Evolutionary conservation across 2,113 vertebrate genomes (phyloP), one percentile per base, ranked within the genome.

Genomic region (Myxocyprinus asiaticus): DNA sequence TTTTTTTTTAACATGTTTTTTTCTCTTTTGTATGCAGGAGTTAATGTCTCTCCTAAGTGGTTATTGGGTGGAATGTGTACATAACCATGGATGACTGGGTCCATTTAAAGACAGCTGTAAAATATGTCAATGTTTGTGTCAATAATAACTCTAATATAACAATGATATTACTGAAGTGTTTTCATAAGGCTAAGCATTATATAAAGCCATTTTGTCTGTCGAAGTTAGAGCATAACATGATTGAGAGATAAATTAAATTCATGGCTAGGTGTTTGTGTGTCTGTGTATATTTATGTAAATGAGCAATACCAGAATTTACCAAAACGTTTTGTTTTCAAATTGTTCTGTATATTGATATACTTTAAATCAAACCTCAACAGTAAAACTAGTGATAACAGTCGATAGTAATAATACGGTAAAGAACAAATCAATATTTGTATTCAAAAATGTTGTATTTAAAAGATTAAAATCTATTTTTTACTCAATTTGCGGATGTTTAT

Each of bases 381-480:
- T 91, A 91, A 90, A 83, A 90, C 89, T 80, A 83, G 84, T 90
- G 86, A 90, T 33, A 33, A 33, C 86, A 77, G 78, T 69, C 81
- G 79, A 81, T 62, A 82, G 91, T 90, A 91, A 85, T 85, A 87
- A 85, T 84, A 87, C 91, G 89, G 90, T 93, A 88, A 91, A 82
- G 86, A 91, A 90, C 84, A 88, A 91, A 93, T 92, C 89, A 91
- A 91, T 93, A 91, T 93, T 94, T 94, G 92, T 94, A 94, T 92
- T 94, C 91, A 88, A 88, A 92, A 92, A 85, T 87, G 91, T 87
- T 88, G 87, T 92, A 93, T 93, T 94, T 94, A 93, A 94, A 93
- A 92, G 87, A 93, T 93, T 92, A 92, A 94, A 93, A 92, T 92
- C 90, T 94, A 94, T 94, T 94, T 94, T 94, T 93, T 94, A 94